Conservation (phyloP, 2,888 invertebrate species). For the Asteroscopus sphinx region DNA sequence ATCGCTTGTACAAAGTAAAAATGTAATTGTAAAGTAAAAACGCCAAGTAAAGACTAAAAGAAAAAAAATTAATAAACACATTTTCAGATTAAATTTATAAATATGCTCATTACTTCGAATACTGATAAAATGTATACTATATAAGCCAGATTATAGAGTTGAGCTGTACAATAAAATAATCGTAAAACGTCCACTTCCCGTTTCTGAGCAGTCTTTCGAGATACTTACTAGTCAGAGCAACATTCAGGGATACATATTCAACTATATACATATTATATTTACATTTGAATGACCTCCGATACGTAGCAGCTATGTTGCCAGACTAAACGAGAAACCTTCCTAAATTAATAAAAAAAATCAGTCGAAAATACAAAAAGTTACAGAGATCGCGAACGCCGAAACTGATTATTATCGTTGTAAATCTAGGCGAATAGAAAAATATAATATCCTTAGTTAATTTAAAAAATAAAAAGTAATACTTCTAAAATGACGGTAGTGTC, state of each 20-base stretch:
- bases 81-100: constrained; percentile 17
- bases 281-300: constrained; percentile 60
- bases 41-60: not conserved
- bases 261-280: constrained; percentile 70
- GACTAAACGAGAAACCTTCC: constrained; percentile 42
- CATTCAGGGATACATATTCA: constrained; percentile 51
- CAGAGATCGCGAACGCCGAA: constrained; percentile 68
- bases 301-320: constrained; percentile 58
- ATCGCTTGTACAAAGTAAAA: not conserved
- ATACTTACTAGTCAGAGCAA: constrained; percentile 53
- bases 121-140: constrained; percentile 4
- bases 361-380: constrained; percentile 75
- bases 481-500: constrained; percentile 57
- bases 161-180: constrained; percentile 27
- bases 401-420: constrained; percentile 68
- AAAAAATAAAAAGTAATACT: constrained; percentile 65
- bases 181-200: constrained; percentile 28
- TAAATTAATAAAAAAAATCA: constrained; percentile 73
- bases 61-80: not conserved
- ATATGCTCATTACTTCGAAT: constrained; percentile 35
- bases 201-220: constrained; percentile 62
- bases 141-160: constrained; percentile 39
- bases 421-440: constrained; percentile 71
- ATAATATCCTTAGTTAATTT: constrained; percentile 64
- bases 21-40: not conserved